phyloP scores from a whole-genome alignment of 2,888 invertebrate species.

The Cryptus viduatorius region DNA sequence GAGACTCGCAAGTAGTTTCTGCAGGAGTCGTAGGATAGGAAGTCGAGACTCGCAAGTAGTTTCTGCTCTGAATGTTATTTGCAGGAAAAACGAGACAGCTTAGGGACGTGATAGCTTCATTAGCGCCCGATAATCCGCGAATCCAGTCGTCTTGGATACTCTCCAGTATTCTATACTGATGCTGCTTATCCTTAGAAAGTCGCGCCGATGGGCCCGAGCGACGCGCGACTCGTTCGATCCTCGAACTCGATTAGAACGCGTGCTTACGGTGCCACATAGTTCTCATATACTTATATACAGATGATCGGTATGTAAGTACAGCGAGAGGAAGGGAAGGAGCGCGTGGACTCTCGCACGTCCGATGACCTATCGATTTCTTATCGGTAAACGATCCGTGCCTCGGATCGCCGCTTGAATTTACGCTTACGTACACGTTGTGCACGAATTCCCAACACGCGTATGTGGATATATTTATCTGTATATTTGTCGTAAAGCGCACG shows the following conservation, averaged over 20 bases:
- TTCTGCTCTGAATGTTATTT: constrained; percentile 62
- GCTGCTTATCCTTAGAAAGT: constrained; percentile 69
- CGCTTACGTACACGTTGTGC: constrained; percentile 38
- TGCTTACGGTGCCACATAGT: constrained; percentile 20
- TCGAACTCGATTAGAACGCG: constrained; percentile 65
- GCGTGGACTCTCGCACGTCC: constrained; percentile 64
- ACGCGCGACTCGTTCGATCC: constrained; percentile 64
- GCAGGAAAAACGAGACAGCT: constrained; percentile 56
- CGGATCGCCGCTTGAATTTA: constrained; percentile 59
- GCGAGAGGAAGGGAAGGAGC: constrained; percentile 39
- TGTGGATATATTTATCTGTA: not conserved
- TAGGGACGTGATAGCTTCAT: constrained; percentile 79
- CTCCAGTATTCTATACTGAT: constrained; percentile 12
- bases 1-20: constrained; percentile 19
- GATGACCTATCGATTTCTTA: constrained; percentile 68
- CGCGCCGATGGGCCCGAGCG: constrained; percentile 65
- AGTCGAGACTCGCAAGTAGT: constrained; percentile 37
- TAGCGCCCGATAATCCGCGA: constrained; percentile 79
- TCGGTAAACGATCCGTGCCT: constrained; percentile 66
- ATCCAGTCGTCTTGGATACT: constrained; percentile 68
- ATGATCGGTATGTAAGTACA: constrained; percentile 52
- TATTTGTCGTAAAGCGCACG: constrained; percentile 4
- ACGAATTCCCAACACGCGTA: constrained; percentile 33
- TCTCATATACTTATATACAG: constrained; percentile 7
- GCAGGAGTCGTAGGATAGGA: not conserved